phyloP scores from a whole-genome alignment of 2,797 vertebrate species.

The Choloepus didactylus region DNA sequence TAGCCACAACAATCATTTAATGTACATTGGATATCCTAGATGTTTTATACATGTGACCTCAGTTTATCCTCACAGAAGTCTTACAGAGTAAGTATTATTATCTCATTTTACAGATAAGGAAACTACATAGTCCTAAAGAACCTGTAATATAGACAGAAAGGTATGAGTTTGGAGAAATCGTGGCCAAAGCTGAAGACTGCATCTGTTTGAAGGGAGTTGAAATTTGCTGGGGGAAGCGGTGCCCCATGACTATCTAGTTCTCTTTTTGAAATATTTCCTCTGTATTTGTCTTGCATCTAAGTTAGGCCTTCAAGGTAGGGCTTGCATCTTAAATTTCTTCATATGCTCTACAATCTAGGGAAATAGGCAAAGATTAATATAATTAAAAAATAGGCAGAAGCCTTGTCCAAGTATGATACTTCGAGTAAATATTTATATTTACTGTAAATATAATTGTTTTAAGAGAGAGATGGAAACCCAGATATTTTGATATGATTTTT shows the following conservation, averaged over 20 bases:
- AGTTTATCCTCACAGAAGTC: background rate
- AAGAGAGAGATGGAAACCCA: background rate
- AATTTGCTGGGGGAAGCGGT: background rate
- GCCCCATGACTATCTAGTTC: background rate
- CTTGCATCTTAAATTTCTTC: background rate
- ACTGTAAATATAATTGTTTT: constrained; percentile 32
- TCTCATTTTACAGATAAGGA: background rate
- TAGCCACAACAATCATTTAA: background rate
- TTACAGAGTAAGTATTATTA: constrained; percentile 1
- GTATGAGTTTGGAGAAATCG: background rate
- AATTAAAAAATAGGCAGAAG: constrained; percentile 33
- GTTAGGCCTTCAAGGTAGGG: constrained; percentile 28
- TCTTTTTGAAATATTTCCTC: constrained; percentile 25
- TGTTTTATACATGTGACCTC: background rate
- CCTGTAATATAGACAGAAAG: background rate
- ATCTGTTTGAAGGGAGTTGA: background rate
- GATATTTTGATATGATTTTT: background rate
- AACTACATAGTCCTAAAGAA: background rate
- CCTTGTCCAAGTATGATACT: background rate
- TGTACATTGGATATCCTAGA: background rate
- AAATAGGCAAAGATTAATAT: background rate
- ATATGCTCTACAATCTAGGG: background rate
- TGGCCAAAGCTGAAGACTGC: background rate
- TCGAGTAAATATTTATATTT: constrained; percentile 4
- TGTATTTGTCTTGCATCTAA: constrained; percentile 5